Percentiles rank a stretch among this genome's conserved stretches.
Evolutionary conservation across 2,113 vertebrate genomes (phyloP).

Genomic region (Notarius lentiginosus): DNA sequence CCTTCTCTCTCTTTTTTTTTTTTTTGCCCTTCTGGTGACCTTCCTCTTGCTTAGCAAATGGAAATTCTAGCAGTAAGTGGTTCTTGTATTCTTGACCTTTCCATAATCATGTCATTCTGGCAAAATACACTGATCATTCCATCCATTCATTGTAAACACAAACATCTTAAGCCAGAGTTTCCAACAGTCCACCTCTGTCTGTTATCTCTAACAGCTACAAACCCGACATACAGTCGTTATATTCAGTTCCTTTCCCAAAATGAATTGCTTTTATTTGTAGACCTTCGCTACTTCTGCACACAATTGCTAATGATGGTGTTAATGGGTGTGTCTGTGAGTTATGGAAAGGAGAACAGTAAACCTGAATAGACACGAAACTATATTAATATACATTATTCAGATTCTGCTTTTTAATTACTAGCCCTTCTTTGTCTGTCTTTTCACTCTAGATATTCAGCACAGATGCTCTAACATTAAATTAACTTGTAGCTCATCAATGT

Average conservation of each 20-base stretch:
- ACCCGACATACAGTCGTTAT: not conserved
- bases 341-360: constrained; percentile 20
- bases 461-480: not conserved
- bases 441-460: not conserved
- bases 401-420: constrained; percentile 64
- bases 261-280: not conserved
- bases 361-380: constrained; percentile 4
- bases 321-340: constrained; percentile 26
- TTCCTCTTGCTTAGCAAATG: constrained; percentile 99
- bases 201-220: constrained; percentile 38
- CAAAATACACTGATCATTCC: constrained; percentile 67
- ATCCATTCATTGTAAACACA: constrained; percentile 61
- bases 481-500: not conserved
- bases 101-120: constrained; percentile 67
- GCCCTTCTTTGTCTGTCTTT: constrained; percentile 37
- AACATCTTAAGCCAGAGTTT: constrained; percentile 33
- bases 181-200: constrained; percentile 4
- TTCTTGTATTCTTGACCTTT: constrained; percentile 87
- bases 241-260: constrained; percentile 3
- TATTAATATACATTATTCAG: constrained; percentile 13
- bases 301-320: constrained; percentile 3
- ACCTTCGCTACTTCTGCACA: constrained; percentile 3
- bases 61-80: constrained; percentile 99
- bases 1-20: constrained; percentile 48
- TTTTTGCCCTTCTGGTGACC: constrained; percentile 81